Conservation (phyloP, 2,888 invertebrate species). For the Amitus sp. region DNA sequence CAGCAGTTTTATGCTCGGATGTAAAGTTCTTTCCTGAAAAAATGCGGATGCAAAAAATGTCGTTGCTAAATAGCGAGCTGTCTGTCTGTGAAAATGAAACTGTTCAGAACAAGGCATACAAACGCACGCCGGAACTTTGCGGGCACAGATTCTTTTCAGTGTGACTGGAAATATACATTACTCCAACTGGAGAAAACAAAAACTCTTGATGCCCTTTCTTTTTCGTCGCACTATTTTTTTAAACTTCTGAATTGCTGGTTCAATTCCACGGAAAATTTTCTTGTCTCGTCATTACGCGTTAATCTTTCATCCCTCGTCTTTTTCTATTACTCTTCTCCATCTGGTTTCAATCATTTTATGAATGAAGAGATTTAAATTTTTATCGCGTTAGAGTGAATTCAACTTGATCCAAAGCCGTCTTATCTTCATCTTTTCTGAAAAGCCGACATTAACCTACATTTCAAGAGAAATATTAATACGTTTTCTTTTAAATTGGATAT, state of each 20-base stretch:
- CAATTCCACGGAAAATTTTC: not conserved
- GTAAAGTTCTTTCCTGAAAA: not conserved
- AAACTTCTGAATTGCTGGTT: constrained; percentile 12
- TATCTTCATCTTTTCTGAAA: constrained; percentile 12
- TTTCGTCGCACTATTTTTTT: constrained; percentile 13
- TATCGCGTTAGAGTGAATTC: constrained; percentile 10
- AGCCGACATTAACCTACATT: constrained; percentile 26
- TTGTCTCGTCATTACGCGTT: too few species aligned
- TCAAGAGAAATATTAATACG: constrained; percentile 14
- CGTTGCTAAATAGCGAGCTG: constrained; percentile 22
- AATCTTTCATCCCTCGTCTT: constrained; percentile 18
- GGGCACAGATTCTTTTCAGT: too few species aligned
- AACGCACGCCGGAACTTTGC: constrained; percentile 28
- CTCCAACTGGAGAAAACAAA: constrained; percentile 41
- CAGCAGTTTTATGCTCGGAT: too few species aligned
- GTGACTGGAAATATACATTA: constrained; percentile 43
- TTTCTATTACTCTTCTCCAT: constrained; percentile 3
- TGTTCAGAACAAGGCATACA: constrained; percentile 38
- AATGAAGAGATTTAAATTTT: not conserved
- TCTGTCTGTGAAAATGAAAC: constrained; percentile 40
- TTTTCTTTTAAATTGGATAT: constrained; percentile 13
- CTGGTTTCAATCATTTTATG: too few species aligned
- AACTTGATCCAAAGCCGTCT: constrained; percentile 17
- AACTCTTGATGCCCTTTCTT: constrained; percentile 36
- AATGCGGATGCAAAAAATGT: constrained; percentile 27